phyloP scores from a whole-genome alignment of 2,113 vertebrate genomes.

The Rhinolophus sinicus region DNA sequence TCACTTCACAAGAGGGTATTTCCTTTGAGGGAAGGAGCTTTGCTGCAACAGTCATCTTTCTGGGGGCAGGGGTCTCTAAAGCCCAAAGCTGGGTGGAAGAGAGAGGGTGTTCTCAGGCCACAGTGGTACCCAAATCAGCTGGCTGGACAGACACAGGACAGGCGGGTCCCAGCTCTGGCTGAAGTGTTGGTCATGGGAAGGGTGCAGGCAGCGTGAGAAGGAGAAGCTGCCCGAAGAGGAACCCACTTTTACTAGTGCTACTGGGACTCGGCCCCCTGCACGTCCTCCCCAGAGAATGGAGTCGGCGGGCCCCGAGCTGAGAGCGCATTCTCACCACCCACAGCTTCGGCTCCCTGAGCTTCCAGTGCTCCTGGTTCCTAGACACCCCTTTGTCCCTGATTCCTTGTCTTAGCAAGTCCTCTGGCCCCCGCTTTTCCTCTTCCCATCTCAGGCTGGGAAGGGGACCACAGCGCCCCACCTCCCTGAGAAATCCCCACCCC shows the following conservation, averaged over 20 bases:
- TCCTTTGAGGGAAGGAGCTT: not conserved
- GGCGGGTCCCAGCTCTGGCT: not conserved
- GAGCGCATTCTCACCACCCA: fast-evolving
- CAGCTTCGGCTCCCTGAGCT: not conserved
- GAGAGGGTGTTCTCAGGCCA: not conserved
- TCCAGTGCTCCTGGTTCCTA: not conserved
- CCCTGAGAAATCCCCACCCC: not conserved
- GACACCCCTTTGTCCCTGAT: not conserved
- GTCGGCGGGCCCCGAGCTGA: fast-evolving
- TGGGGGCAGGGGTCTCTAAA: not conserved
- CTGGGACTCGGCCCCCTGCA: not conserved
- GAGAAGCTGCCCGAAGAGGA: slow-evolving; percentile 62
- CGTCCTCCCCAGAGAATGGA: not conserved
- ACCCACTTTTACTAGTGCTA: not conserved
- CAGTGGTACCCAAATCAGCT: not conserved
- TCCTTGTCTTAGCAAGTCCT: not conserved
- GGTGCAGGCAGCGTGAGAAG: not conserved
- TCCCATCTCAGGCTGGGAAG: not conserved
- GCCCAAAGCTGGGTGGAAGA: not conserved
- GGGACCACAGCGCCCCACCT: not conserved
- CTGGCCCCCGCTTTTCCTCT: not conserved
- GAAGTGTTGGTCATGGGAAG: not conserved
- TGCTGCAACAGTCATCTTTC: not conserved
- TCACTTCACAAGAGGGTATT: not conserved
- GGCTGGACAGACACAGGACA: not conserved